Evolutionary conservation across 1,140 invertebrate species (phyloP).

Genomic region (Sitophilus oryzae): DNA sequence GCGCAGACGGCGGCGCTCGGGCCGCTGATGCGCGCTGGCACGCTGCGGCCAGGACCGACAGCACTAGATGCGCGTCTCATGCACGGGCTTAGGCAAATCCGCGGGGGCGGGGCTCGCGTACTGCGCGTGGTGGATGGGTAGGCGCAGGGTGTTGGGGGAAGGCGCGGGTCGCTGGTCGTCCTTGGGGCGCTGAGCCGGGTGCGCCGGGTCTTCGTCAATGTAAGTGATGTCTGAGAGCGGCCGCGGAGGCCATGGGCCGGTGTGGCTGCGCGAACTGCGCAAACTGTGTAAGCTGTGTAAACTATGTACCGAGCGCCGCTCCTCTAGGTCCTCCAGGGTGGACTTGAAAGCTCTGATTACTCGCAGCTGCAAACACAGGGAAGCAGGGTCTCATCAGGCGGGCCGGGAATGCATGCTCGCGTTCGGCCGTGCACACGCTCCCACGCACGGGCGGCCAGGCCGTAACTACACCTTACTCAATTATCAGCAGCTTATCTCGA

Average conservation of each 20-base stretch:
- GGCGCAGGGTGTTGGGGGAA: constrained; percentile 42
- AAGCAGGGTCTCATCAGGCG: constrained; percentile 43
- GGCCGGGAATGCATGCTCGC: constrained; percentile 37
- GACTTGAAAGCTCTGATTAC: constrained; percentile 99
- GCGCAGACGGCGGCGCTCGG: constrained; percentile 1
- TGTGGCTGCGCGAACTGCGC: constrained; percentile 78
- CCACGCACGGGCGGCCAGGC: constrained; percentile 13
- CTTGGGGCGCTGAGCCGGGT: constrained; percentile 48
- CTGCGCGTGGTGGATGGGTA: constrained; percentile 41
- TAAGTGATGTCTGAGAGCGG: constrained; percentile 84
- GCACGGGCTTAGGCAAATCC: constrained; percentile 60
- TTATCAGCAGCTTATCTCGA: constrained; percentile 4
- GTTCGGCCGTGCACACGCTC: constrained; percentile 31
- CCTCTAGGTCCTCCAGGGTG: constrained; percentile 98
- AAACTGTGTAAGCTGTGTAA: constrained; percentile 93
- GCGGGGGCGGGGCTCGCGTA: constrained; percentile 41
- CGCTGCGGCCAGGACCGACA: constrained; percentile 37
- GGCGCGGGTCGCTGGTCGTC: constrained; percentile 43
- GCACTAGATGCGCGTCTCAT: constrained; percentile 65
- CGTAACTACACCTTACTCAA: constrained; percentile 3
- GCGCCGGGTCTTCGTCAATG: constrained; percentile 80
- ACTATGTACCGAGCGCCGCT: constrained; percentile 95
- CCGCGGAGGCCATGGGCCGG: constrained; percentile 64
- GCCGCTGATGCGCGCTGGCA: constrained; percentile 13
- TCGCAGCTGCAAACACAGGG: constrained; percentile 91